These are phyloP conservation scores for Terrapene triunguis DNA, from an alignment of 2,113 vertebrate genomes.

Conservation along the genomic window DNA sequence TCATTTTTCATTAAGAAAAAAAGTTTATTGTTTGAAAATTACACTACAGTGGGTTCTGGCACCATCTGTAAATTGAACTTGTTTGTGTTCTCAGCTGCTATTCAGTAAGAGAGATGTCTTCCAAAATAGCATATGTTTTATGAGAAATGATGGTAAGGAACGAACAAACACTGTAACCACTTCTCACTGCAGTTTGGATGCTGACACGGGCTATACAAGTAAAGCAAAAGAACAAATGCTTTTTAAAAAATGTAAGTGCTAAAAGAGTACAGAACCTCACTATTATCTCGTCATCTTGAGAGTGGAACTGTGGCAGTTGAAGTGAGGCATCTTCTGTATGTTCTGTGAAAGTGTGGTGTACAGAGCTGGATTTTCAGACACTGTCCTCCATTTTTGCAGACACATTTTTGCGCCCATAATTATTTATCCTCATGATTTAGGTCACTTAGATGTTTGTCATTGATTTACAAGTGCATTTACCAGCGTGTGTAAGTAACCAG, in stretches of 20 bases:
- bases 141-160: not conserved
- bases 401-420: not conserved
- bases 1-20: constrained; percentile 6
- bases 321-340: not conserved
- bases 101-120: not conserved
- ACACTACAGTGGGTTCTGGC: not conserved
- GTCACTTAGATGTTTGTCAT: not conserved
- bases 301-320: not conserved
- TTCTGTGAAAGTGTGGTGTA: not conserved
- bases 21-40: not conserved
- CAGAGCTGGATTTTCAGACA: not conserved
- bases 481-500: not conserved
- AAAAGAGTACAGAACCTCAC: not conserved
- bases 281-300: not conserved
- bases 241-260: not conserved
- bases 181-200: not conserved
- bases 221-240: not conserved
- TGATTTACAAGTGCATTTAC: not conserved
- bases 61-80: not conserved
- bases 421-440: not conserved
- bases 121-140: constrained; percentile 13
- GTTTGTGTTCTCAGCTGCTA: constrained; percentile 22
- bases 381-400: not conserved
- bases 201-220: not conserved
- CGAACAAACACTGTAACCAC: not conserved